phyloP scores from a whole-genome alignment of 2,113 vertebrate species.

The Callopanchax toddi region DNA sequence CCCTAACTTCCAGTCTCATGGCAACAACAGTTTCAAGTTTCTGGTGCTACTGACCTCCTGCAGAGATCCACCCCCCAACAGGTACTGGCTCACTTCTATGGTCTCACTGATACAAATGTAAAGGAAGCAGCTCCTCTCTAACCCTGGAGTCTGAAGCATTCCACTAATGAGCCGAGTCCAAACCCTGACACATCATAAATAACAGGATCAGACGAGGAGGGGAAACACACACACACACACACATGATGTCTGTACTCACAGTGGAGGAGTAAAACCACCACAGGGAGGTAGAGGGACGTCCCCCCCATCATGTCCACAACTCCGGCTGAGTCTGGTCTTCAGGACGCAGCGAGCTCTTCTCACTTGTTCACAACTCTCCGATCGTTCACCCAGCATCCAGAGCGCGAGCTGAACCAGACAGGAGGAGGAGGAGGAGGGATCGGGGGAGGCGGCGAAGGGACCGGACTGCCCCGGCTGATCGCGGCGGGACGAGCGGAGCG shows the following conservation, averaged over 20 bases:
- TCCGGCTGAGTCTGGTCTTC: no score
- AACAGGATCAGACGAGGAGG: neutral
- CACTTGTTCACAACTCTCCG: slow-evolving; percentile 72
- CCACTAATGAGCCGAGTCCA: neutral
- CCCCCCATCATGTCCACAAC: slow-evolving; percentile 67
- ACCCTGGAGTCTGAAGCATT: no score
- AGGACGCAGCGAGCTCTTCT: slow-evolving; percentile 54
- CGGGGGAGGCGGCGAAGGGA: neutral
- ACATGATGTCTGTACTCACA: slow-evolving; percentile 69
- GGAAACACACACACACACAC: neutral
- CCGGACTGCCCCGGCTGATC: slow-evolving; percentile 20
- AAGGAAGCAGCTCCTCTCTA: no score
- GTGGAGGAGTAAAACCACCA: slow-evolving; percentile 68
- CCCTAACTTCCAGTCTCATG: neutral
- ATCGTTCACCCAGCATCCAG: slow-evolving; percentile 71
- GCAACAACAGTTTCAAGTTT: slow-evolving; percentile 17
- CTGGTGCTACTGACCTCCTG: slow-evolving; percentile 52
- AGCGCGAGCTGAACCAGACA: slow-evolving; percentile 30
- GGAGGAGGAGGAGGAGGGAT: neutral
- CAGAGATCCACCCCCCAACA: slow-evolving; percentile 1
- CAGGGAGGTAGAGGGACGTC: slow-evolving; percentile 58
- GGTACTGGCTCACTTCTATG: no score
- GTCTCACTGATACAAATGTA: no score
- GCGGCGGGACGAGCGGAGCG: no score
- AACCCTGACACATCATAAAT: neutral